Evolutionary conservation across 1,140 invertebrate genomes (phyloP), one percentile per base, ranked within the genome.

Genomic region (Drosophila tristis): DNA sequence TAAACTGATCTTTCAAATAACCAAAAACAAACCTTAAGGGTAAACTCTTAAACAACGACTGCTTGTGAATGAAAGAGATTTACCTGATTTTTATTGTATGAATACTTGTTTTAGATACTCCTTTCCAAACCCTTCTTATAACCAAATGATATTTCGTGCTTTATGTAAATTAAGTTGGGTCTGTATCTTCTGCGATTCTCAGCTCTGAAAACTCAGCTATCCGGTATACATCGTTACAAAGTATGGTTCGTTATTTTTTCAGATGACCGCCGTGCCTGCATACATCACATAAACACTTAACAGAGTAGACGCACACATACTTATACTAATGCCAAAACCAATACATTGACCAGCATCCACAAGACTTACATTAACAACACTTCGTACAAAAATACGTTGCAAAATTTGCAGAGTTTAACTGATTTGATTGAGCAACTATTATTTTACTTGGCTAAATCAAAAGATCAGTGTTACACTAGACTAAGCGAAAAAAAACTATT

Each of bases 191-290:
- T 39, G 11, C 35, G 4, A 11, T 11, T 39, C 35, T 4, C 11
- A 39, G 11, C 35, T 39, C 9, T 13, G 11, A 29, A 23, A 23
- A 29, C 48, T 53, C 60, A 70, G 78, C 55, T 68, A 70, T 39
- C 47, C 58, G 63, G 47, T 50, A 16, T 68, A 61, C 51, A 26
- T 59, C 61, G 77, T 70, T 67, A 77, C 54, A 85, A 65, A 71
- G 73, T 87, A 51, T 81, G 70, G 78, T 86, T 86, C 82, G 63
- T 81, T 87, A 87, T 87, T 87, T 31, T 87, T 87, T 87, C 82
- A 87, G 82, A 87, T 87, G 67, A 87, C 76, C 84, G 75, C 66
- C 82, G 82, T 89, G 82, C 75, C 82, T 89, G 84, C 82, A 78
- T 82, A 82, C 71, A 68, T 87, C 84, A 87, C 82, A 82, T 87